Evolutionary conservation across 2,113 vertebrate genomes (phyloP), one percentile per base, ranked within the genome.

Genomic region (Raja brachyura): DNA sequence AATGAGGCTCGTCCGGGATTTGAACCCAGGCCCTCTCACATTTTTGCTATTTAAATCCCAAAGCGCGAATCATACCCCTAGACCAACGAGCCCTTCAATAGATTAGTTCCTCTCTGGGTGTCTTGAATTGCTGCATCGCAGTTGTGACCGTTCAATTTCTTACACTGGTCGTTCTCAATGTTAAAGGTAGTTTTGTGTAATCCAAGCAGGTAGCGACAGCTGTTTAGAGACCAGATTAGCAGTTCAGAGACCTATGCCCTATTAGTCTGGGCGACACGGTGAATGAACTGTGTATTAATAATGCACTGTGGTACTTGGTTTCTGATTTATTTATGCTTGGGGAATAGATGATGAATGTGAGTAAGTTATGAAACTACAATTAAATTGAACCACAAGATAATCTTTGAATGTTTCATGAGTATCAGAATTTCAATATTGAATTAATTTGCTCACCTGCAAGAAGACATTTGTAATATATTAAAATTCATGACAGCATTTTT

Each of bases 341-440:
- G n/a, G 83, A 63, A 88, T 88, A 33, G 13, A 33, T 25, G 14
- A 63, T 88, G 59, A n/a, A 59, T 88, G 59, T 66, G 28, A 63
- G 16, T 63, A n/a, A 63, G 28, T 66, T 88, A 63, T n/a, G 81
- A 59, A 28, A n/a, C 83, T 88, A 59, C 28, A 88, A 88, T 63
- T 88, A 88, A 88, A 88, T 88, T 88, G 83, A 88, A 88, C 83
- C 56, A 31, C 83, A 88, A 88, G 59, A 66, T 88, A 31, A 61
- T 86, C 7, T 59, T 85, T 85, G 81, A 85, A 63, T 86, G 56
- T 66, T 63, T 88, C 59, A 66, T 88, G 59, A 66, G 28, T 66
- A 61, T 66, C 83, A 88, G 59, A 88, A 88, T 61, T 28, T 88
- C 61, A 88, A 63, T 14, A 88, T 88, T 61, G 56, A 61, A 59